Percentiles rank a stretch among this genome's conserved stretches.
Evolutionary conservation across 2,888 invertebrate species (phyloP).

Genomic region (Deladenus siricidicola): DNA sequence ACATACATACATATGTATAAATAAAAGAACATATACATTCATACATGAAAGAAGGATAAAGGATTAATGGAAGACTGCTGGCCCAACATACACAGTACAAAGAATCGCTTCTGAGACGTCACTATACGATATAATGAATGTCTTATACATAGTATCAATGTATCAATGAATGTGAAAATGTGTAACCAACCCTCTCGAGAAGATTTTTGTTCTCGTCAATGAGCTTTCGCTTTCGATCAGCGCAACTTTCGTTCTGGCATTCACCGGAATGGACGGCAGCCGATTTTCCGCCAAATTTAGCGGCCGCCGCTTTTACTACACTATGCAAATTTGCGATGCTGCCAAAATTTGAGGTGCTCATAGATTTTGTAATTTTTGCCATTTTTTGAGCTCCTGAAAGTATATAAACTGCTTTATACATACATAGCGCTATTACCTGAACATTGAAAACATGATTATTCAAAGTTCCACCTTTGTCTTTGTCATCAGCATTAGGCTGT

Average conservation of each 20-base stretch:
- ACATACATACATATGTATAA: no score
- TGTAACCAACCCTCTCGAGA: constrained; percentile 29
- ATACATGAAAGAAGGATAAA: no score
- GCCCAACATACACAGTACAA: no score
- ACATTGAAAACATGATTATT: background rate
- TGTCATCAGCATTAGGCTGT: background rate
- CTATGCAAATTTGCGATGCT: background rate
- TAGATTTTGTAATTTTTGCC: background rate
- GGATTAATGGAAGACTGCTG: no score
- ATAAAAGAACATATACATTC: no score
- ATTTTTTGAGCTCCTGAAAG: background rate
- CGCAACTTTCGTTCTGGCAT: constrained; percentile 33
- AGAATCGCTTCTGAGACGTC: no score
- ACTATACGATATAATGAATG: no score
- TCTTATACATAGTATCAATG: background rate
- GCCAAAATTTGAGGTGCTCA: background rate
- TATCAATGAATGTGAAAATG: background rate
- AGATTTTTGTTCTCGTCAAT: constrained; percentile 41
- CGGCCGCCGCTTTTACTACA: background rate
- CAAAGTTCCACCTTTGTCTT: background rate
- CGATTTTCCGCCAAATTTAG: background rate
- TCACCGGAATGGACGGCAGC: constrained; percentile 23
- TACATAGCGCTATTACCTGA: no score
- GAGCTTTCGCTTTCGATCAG: constrained; percentile 34
- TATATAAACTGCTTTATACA: no score